phyloP scores from a whole-genome alignment of 2,888 invertebrate species.

The Tanytarsus gracilentus region DNA sequence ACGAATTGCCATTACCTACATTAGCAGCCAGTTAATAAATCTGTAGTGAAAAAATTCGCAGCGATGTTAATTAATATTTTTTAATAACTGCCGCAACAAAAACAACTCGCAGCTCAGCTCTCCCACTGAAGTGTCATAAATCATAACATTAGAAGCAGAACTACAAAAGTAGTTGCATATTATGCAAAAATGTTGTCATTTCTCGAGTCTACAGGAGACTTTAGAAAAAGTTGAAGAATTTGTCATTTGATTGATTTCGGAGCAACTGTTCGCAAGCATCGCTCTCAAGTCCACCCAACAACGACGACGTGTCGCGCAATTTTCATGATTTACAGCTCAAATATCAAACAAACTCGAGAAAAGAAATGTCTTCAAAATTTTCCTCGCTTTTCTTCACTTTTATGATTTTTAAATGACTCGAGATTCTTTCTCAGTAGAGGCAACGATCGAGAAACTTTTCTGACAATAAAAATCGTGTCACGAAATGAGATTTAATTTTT shows the following conservation, averaged over 20 bases:
- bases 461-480: conserved; percentile 18
- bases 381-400: conserved; percentile 11
- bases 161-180: background rate
- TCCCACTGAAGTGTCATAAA: background rate
- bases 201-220: no score
- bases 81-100: background rate
- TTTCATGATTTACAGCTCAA: background rate
- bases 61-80: conserved; percentile 2
- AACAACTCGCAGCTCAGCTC: no score
- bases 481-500: conserved; percentile 19
- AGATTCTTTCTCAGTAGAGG: background rate
- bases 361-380: background rate
- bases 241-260: conserved; percentile 13
- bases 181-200: background rate
- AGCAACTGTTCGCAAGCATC: background rate
- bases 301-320: conserved; percentile 1
- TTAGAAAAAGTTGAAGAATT: background rate
- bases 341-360: background rate
- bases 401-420: conserved; percentile 22
- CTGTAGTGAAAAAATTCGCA: background rate
- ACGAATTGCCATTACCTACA: background rate
- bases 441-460: background rate
- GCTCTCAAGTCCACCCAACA: no score
- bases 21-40: background rate
- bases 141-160: background rate